phyloP scores from a whole-genome alignment of 2,797 vertebrate genomes.

The Epinephelus coioides region DNA sequence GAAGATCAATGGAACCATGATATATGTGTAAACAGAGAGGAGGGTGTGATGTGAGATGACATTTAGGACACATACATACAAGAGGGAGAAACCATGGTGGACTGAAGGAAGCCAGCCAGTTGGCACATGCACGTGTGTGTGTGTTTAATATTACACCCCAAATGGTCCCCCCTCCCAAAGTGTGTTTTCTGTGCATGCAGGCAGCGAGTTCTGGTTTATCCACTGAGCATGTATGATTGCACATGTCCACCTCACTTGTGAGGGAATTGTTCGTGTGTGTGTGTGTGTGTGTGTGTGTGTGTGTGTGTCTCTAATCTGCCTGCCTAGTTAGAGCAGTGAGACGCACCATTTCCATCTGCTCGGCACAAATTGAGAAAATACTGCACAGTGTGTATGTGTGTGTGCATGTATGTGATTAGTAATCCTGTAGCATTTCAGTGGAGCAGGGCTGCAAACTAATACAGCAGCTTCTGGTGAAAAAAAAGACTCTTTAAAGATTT shows the following conservation, averaged over 20 bases:
- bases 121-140: constrained; percentile 13
- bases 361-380: constrained; percentile 60
- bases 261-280: constrained; percentile 11
- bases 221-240: constrained; percentile 54
- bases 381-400: constrained; percentile 9
- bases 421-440: constrained; percentile 53
- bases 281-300: constrained; percentile 19
- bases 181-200: constrained; percentile 27
- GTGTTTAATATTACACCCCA: constrained; percentile 37
- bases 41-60: constrained; percentile 40
- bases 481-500: constrained; percentile 24
- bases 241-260: constrained; percentile 50
- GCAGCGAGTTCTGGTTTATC: constrained; percentile 40
- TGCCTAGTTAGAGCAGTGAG: constrained; percentile 68
- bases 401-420: constrained; percentile 44
- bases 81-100: constrained; percentile 11
- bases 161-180: constrained; percentile 12
- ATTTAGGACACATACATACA: constrained; percentile 45
- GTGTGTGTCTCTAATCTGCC: constrained; percentile 65
- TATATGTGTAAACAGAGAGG: constrained; percentile 4
- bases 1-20: constrained; percentile 11
- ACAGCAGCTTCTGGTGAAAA: constrained; percentile 31
- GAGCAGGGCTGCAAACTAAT: constrained; percentile 42
- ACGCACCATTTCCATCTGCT: constrained; percentile 77
- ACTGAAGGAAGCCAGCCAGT: constrained; percentile 22